Evolutionary conservation across 2,888 invertebrate genomes (phyloP), one percentile per base, ranked within the genome.

Genomic region (Drosophila nigricruria): DNA sequence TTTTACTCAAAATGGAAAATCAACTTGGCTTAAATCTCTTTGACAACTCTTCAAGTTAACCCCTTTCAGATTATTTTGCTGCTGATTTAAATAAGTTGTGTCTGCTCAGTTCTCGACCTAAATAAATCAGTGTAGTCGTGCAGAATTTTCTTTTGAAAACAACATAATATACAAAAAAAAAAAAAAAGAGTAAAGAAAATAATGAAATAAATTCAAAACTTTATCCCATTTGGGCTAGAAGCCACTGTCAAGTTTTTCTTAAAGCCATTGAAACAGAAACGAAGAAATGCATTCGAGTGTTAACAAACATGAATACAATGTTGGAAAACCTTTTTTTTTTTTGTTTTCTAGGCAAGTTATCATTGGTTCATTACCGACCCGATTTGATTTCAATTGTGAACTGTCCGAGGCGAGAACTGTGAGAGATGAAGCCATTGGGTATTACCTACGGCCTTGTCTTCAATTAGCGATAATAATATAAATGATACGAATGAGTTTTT

Each of bases 401-500:
- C n/a, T 18, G 53, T 5, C n/a, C 27, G n/a, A 27, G 47, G 36
- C 25, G 25, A 45, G 45, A n/a, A 8, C 27, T 32, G 14, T 43
- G 49, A 54, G 59, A 54, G 59, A 36, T 62, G 59, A 38, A 62
- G 63, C 52, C 68, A 65, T 61, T 71, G 59, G 64, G 61, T 63
- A 69, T 79, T 69, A 75, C 72, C 69, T 78, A 61, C 49, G 61
- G 52, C 58, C 64, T 70, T 70, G 79, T 59, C 81, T 81, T 86
- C 82, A 86, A 87, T 86, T 87, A 78, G 73, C 73, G 76, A 77
- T 86, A 87, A 86, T 86, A 82, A 81, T 76, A 84, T 82, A 81
- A 86, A 79, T 86, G 77, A 84, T 82, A 76, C 75, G 85, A 86
- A 81, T 76, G 82, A 72, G 84, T 77, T 84, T 85, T 87, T 77